Percentiles rank a stretch among this genome's conserved stretches.
Conservation (phyloP, 2,113 vertebrate genomes). For the Oreocharis arfaki region DNA sequence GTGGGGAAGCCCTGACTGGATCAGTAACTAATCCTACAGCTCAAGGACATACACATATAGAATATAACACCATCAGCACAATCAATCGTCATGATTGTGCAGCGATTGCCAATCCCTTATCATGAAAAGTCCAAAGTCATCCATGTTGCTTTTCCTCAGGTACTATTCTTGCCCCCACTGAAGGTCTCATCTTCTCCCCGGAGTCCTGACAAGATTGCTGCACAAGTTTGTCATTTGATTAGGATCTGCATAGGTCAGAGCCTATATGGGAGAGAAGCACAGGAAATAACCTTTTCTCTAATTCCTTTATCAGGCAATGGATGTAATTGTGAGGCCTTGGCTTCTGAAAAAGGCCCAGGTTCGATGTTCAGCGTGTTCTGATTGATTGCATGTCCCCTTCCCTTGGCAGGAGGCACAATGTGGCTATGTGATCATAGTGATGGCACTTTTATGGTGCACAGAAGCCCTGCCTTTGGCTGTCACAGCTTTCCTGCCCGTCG, state of each 20-base stretch:
- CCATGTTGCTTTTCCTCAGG: neutral
- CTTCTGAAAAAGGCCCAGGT: neutral
- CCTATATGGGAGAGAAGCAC: neutral
- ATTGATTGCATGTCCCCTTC: neutral
- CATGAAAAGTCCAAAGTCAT: neutral
- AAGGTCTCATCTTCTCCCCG: neutral
- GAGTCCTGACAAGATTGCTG: neutral
- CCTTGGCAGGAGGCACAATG: constrained; percentile 79
- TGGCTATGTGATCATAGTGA: constrained; percentile 85
- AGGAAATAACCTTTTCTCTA: neutral
- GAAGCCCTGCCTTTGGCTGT: constrained; percentile 89
- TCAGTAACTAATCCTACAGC: neutral
- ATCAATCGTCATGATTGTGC: neutral
- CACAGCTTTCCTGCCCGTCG: constrained; percentile 84
- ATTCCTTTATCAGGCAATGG: neutral
- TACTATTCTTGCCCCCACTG: neutral
- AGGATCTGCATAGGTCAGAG: neutral
- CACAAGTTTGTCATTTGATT: neutral
- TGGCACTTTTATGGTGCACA: constrained; percentile 91
- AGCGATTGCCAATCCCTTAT: neutral
- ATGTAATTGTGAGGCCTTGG: neutral
- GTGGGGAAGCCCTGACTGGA: neutral
- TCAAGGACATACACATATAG: neutral
- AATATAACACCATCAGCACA: constrained; percentile 32
- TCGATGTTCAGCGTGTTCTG: neutral